Percentiles rank a stretch among this genome's conserved stretches.
These are phyloP conservation scores for Ceyx erithaca DNA, from an alignment of 2,797 vertebrate genomes.

Conservation along the genomic window DNA sequence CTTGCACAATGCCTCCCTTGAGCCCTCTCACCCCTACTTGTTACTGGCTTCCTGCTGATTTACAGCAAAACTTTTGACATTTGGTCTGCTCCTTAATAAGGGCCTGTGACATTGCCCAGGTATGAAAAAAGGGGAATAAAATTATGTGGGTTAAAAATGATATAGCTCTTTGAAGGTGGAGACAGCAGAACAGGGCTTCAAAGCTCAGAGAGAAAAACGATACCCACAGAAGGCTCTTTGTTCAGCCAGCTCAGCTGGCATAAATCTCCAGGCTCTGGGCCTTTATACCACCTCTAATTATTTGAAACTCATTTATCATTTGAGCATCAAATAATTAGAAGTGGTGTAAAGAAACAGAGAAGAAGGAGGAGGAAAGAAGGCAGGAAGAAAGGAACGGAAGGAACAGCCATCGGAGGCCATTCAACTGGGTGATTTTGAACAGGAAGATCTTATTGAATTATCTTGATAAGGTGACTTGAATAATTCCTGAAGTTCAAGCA, in stretches of 20 bases:
- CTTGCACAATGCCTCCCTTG: not conserved
- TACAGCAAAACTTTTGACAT: conserved; percentile 39
- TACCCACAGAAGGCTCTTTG: conserved; percentile 67
- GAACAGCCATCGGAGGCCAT: not conserved
- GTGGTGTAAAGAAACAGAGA: conserved; percentile 31
- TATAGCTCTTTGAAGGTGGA: conserved; percentile 51
- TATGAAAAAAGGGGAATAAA: conserved; percentile 50
- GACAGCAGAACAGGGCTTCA: conserved; percentile 44
- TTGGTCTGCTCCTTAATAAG: conserved; percentile 53
- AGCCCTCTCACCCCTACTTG: conserved; percentile 36
- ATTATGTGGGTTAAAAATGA: conserved; percentile 53
- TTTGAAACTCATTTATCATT: conserved; percentile 64
- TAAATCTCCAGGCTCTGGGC: conserved; percentile 36
- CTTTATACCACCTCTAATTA: conserved; percentile 63
- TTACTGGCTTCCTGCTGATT: conserved; percentile 51
- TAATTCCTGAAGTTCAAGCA: conserved; percentile 3
- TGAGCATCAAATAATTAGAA: conserved; percentile 63
- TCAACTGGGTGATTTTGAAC: conserved; percentile 43
- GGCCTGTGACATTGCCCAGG: conserved; percentile 57
- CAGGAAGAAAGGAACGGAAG: conserved; percentile 29
- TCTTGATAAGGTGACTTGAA: conserved; percentile 9
- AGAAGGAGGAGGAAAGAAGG: conserved; percentile 1
- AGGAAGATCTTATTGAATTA: conserved; percentile 55
- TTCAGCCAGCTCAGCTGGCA: not conserved
- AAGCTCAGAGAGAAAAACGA: conserved; percentile 53